Base-by-base conservation (phyloP, 1,140 invertebrate species). In the Bombus superbus region DNA sequence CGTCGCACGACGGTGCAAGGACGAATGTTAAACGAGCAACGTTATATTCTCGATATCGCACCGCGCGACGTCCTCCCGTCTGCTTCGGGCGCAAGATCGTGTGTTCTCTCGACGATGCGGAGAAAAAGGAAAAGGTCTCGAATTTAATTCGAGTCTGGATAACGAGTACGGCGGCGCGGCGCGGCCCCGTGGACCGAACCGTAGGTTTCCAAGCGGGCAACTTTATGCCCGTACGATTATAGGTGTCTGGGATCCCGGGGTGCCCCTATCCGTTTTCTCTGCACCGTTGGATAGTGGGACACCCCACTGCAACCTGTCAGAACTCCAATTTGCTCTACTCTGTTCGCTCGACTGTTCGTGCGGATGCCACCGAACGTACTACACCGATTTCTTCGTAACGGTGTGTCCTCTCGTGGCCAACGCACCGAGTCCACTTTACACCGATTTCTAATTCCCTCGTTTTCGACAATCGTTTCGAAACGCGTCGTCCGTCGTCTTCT, bases 301-400 rank as follows among this genome's bases (percentile, higher is more conserved):
- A 90, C 80, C 89, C 88, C 86, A 84, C 88, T 66, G 89, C 82
- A 89, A 90, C 89, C 89, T 90, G 89, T 90, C 89, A 89, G 75
- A 81, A 90, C 88, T 85, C 89, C 89, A 90, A 90, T 90, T 84
- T 87, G 79, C 88, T 85, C 79, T 84, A 86, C 88, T 89, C 88
- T 53, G 80, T 79, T 75, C 77, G 62, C 57, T 32, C 15, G 66
- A 38, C 59, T 53, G 72, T 64, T n/a, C 42, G 75, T 73, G 35
- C 38, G 38, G 35, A 66, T 35, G 77, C 79, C 84, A 81, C 42
- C 59, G 59, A 38, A 76, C 59, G 25, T 13, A 8, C 66, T 1
- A n/a, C 69, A 40, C 68, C 38, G 28, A 62, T 53, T 5, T 38
- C 5, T 15, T 28, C 13, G 18, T 5, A 44, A 42, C n/a, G 11